Evolutionary conservation across 2,113 vertebrate species (phyloP), one percentile per base, ranked within the genome.

Genomic region (Rostratula benghalensis): DNA sequence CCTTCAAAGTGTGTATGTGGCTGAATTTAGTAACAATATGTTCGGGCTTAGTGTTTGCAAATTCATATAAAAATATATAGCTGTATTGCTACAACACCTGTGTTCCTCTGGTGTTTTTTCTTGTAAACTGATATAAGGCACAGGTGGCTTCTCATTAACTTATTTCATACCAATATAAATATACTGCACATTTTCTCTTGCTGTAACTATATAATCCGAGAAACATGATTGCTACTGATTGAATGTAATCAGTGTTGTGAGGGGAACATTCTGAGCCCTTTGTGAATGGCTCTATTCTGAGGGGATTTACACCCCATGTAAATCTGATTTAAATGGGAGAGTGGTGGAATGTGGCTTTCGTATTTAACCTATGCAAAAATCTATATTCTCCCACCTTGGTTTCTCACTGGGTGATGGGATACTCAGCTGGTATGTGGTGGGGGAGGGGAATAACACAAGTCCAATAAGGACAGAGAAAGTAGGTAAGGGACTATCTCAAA

Each of bases 141-240:
- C 96, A 97, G 97, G 98, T 98, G 97, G 95, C 73, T 96, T 69
- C 91, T 97, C 96, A 89, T 98, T 97, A 97, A 97, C 95, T 97
- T 97, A 97, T 96, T 97, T 97, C 97, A 92, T 95, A 95, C 95
- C 97, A 98, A 97, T 97, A 97, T 95, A 98, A 97, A 97, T 96
- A 97, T 18, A 27, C 60, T 56, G 90, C 94, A 81, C 86, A 88
- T 82, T 96, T 96, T 93, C 90, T 91, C 89, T 90, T 92, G 73
- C 89, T 95, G 94, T 94, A 97, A 92, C 94, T 93, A 45, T 94
- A 94, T 96, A 96, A 97, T 96, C 94, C 80, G 83, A 90, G 87
- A 94, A 96, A 97, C 94, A 96, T 71, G 96, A 97, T 96, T 96
- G 84, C 57, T 83, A 43, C 86, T 93, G 96, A 97, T 97, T 97